Base-by-base conservation (phyloP, 2,113 vertebrate species). In the Atrichornis clamosus region DNA sequence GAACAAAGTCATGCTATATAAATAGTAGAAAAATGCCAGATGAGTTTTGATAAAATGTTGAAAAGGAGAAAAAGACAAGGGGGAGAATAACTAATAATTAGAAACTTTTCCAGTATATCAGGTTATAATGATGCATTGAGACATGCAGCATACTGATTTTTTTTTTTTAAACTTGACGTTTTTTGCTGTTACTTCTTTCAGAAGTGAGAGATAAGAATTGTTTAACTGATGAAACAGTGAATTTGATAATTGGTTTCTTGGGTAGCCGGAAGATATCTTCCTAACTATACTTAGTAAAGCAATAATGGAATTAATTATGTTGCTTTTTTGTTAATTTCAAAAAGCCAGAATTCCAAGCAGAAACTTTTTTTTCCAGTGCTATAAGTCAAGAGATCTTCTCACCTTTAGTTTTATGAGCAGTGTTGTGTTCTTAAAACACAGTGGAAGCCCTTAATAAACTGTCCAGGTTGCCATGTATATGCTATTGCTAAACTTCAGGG, bases 1-100 rank as follows among this genome's bases (percentile, higher is more conserved):
- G 21, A 64, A 44, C 3, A 1, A n/a, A 59, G 13, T 44, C 8
- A 4, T 56, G 30, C 28, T 60, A 1, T 6, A 1, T 58, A 23
- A 42, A 17, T 35, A 44, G 13, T 14, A 44, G 64, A 62, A 74
- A 47, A 60, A n/a, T 67, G 14, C 13, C 21, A 3, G 21, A 10
- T 49, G 15, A 42, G 6, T 33, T 77, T 73, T 77, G 30, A 19
- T 74, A 78, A 75, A 63, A 42, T 11, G 3, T 73, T 73, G 23
- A 42, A n/a, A 60, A 74, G 19, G 17, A 77, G 22, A 70, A 89
- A 60, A 50, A 6, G 17, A 4, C 13, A 3, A 28, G 7, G 32
- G 5, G 27, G 9, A 22, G 17, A 68, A 60, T 55, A 82, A 20
- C 3, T 4, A 26, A 12, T 60, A 56, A 41, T 49, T 28, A 56